Conservation (phyloP, 1,140 invertebrate species). For the Drosophila navojoa region DNA sequence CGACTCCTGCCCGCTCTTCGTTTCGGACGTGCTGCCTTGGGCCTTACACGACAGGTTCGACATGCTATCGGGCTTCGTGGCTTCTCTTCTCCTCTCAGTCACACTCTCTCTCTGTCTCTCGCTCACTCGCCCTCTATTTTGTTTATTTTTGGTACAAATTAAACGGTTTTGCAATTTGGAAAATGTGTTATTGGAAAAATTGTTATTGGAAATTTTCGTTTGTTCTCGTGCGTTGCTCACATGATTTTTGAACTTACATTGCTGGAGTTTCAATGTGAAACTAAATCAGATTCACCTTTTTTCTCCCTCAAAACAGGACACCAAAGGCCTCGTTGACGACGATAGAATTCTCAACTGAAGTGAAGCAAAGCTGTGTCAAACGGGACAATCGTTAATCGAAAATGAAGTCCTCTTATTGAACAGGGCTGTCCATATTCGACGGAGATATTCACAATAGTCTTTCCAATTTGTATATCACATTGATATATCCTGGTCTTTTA, state of each 20-base stretch:
- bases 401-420: too few species aligned
- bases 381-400: too few species aligned
- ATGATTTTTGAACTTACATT: background rate
- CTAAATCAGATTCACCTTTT: too few species aligned
- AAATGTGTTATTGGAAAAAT: slow-evolving; percentile 9
- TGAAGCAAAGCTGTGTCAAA: too few species aligned
- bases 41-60: slow-evolving; percentile 2
- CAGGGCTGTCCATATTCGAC: too few species aligned
- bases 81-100: background rate
- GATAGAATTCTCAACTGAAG: too few species aligned
- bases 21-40: background rate
- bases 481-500: too few species aligned
- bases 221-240: background rate
- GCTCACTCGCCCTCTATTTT: too few species aligned
- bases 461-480: too few species aligned
- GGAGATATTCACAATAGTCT: too few species aligned
- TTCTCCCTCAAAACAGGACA: too few species aligned
- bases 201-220: slow-evolving; percentile 9
- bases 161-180: slow-evolving; percentile 16
- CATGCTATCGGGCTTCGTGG: background rate
- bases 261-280: background rate
- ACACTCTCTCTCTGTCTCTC: background rate
- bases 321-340: too few species aligned
- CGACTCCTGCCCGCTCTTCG: background rate
- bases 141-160: background rate